phyloP scores from a whole-genome alignment of 1,140 invertebrate species.

The Choristoneura fumiferana region DNA sequence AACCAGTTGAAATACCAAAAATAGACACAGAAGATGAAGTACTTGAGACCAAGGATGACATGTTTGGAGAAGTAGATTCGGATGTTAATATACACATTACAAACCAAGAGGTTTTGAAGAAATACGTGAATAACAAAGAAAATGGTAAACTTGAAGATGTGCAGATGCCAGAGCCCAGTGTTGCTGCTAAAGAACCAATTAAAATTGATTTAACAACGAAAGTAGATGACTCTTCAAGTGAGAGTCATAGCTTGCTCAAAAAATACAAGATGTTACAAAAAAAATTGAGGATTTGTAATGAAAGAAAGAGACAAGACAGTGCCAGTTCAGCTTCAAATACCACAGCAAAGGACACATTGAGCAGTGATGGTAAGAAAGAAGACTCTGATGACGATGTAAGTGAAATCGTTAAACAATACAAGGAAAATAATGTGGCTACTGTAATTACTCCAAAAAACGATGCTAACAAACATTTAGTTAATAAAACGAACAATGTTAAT shows the following conservation, averaged over 20 bases:
- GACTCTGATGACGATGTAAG: conserved; percentile 31
- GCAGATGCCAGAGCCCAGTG: too few species aligned
- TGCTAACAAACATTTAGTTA: background rate
- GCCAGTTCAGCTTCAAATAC: conserved; percentile 28
- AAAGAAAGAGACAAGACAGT: conserved; percentile 20
- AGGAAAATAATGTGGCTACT: conserved; percentile 17
- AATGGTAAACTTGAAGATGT: too few species aligned
- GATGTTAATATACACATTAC: conserved; percentile 35
- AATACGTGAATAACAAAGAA: background rate
- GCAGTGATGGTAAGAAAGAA: conserved; percentile 7
- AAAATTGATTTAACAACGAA: too few species aligned
- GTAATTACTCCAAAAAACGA: conserved; percentile 7
- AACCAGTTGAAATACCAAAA: background rate
- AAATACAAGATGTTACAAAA: conserved; percentile 8
- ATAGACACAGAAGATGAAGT: conserved; percentile 12
- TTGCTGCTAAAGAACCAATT: too few species aligned
- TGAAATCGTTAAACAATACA: conserved; percentile 27
- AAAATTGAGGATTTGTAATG: conserved; percentile 27
- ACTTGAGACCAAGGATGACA: conserved; percentile 7
- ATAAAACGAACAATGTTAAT: conserved; percentile 43
- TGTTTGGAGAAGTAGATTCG: conserved; percentile 33
- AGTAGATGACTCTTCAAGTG: background rate
- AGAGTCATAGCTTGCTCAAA: background rate
- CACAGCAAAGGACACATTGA: conserved; percentile 18
- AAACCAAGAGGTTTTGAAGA: conserved; percentile 32